Percentiles rank a stretch among this genome's conserved stretches.
These are phyloP conservation scores for Forbesichthys agassizii DNA, from an alignment of 2,113 vertebrate genomes.

Conservation along the genomic window DNA sequence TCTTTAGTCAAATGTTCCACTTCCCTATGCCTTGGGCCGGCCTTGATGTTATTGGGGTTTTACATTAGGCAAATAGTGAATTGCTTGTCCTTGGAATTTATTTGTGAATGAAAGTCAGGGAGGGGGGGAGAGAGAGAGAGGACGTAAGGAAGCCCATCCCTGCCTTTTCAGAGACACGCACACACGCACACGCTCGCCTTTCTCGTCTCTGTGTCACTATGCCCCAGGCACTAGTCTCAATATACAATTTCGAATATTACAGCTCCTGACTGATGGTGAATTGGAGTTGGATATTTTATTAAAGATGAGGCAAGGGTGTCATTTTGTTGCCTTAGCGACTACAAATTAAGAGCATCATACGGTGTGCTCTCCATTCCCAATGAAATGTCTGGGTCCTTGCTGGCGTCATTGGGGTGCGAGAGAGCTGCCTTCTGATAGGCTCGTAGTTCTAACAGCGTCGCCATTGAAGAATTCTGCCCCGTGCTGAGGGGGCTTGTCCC, in stretches of 20 bases:
- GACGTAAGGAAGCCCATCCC: neutral
- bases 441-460: slow-evolving; percentile 33
- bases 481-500: slow-evolving; percentile 55
- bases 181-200: slow-evolving; percentile 8
- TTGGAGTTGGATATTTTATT: slow-evolving; percentile 44
- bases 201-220: slow-evolving; percentile 54
- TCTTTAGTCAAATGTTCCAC: no score
- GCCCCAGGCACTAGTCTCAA: no score
- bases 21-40: no score
- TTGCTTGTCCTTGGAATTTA: slow-evolving; percentile 58
- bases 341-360: slow-evolving; percentile 63
- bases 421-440: slow-evolving; percentile 62
- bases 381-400: slow-evolving; percentile 36
- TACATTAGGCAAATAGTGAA: slow-evolving; percentile 27
- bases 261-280: slow-evolving; percentile 24
- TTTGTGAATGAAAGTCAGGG: slow-evolving; percentile 55
- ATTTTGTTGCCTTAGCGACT: slow-evolving; percentile 64
- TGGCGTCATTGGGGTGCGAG: slow-evolving; percentile 57
- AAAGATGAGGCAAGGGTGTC: slow-evolving; percentile 37
- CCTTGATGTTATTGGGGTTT: no score
- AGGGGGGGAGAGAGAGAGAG: neutral
- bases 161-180: neutral
- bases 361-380: slow-evolving; percentile 46
- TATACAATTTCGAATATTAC: no score
- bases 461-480: slow-evolving; percentile 69